A percentile compares a stretch with the other conserved stretches of the same genome.
Evolutionary conservation across 2,888 invertebrate genomes (phyloP).

Genomic region (Ptilodon capucinus): DNA sequence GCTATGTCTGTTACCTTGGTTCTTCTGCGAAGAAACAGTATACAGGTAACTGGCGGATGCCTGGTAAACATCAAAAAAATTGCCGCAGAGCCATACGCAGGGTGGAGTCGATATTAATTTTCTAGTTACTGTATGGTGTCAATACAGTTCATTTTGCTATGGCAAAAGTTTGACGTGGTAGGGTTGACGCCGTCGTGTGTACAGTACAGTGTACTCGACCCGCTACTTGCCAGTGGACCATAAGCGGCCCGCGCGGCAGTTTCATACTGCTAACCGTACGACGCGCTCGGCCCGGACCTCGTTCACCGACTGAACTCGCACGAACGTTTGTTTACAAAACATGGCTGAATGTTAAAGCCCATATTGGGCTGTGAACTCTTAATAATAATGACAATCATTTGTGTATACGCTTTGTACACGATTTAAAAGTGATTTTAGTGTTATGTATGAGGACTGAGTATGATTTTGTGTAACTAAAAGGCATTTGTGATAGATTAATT

Average conservation of each 20-base stretch:
- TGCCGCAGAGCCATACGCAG: no score
- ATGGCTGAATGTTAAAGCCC: background rate
- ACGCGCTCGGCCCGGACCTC: conserved; percentile 16
- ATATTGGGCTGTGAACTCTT: background rate
- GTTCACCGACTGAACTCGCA: background rate
- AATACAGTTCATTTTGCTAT: no score
- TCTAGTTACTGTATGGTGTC: no score
- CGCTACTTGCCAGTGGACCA: conserved; percentile 16
- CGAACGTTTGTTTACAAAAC: conserved; percentile 34
- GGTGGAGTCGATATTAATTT: no score
- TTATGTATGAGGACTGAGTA: background rate
- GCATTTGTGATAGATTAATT: background rate
- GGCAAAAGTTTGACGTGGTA: no score
- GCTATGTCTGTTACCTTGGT: no score
- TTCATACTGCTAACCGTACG: conserved; percentile 13
- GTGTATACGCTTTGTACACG: background rate
- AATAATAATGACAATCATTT: background rate
- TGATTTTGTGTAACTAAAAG: background rate
- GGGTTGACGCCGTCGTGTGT: no score
- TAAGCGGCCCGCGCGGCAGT: conserved; percentile 29
- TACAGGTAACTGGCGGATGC: no score
- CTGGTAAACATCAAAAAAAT: no score
- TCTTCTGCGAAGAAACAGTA: no score
- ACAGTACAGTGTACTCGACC: conserved; percentile 23
- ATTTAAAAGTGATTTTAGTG: background rate